Evolutionary conservation across 2,113 vertebrate genomes (phyloP), one percentile per base, ranked within the genome.

Genomic region (Albula glossodonta): DNA sequence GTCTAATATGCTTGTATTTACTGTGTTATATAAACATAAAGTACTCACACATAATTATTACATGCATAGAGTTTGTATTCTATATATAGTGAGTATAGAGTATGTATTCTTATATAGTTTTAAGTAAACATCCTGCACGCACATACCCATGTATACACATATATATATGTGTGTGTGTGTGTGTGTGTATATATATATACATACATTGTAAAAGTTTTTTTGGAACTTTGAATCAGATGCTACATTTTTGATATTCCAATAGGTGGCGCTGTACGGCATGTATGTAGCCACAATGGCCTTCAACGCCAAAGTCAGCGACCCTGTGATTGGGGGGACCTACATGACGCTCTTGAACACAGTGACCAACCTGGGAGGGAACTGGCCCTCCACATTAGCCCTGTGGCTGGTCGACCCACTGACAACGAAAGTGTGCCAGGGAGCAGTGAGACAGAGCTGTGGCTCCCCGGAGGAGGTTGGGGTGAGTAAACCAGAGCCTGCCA

Each of bases 211-310:
- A 41, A 41, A 41, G 31, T 41, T 41, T 41, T 41, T 41, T 41
- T 41, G 31, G 31, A 41, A 41, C 31, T 41, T 41, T 41, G 31
- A 41, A 41, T 41, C 31, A 41, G 0, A 41, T 41, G 31, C 17
- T 19, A 66, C 60, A 66, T 66, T 8, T 3, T 51, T 87, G 70
- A 50, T 19, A 41, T 8, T 86, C 83, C 48, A 8, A 78, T 88
- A 99, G 98, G 94, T 99, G 91, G 95, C 97, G 0, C 87, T 99
- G 87, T 99, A 99, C 85, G 98, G 98, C 92, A 99, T 99, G 97
- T 99, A 97, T 56, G 98, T 99, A 82, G 97, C 98, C 51, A 93
- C 97, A 87, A 99, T 99, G 98, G 97, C 98, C 85, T 99, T 99
- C 93, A 97, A 99, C 0, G 98, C 98, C 89, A 99, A 97, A 90